Evolutionary conservation across 2,797 vertebrate genomes (phyloP), one percentile per base, ranked within the genome.

Genomic region (Xenentodon cancila): DNA sequence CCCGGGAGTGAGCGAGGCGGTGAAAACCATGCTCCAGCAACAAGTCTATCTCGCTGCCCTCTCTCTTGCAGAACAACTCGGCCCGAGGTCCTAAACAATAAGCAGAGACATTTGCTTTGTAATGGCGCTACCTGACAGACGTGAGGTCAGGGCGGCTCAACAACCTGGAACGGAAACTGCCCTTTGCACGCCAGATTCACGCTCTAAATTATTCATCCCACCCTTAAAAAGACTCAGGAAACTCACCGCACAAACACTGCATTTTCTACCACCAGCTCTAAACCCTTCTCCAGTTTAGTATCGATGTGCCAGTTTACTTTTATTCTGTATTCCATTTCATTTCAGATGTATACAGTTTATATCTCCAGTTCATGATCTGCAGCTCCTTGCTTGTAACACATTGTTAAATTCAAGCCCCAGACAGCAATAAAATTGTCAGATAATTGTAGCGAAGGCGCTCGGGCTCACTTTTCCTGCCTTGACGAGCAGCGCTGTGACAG

Each of bases 141-240:
- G 18, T 9, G 37, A 70, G 63, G 56, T 40, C 1, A 15, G 37
- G 37, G 3, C 37, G 37, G 13, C 37, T 40, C 73, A 73, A 84
- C 84, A 80, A 82, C 75, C 61, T 80, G 71, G 68, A 84, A 65
- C 54, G 0, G 30, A 60, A 76, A 54, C 55, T 1, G 46, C 25
- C 53, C 34, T 58, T 71, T 52, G 45, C 64, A 71, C 69, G 76
- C 78, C 82, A 79, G 71, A 55, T 61, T 40, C 18, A 0, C 47
- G 64, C 69, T 75, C 77, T 76, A 11, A 73, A 77, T 80, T 69
- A 78, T 78, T 73, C 65, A 74, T 46, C 44, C 19, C 42, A 20
- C 44, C 63, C 53, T 0, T 3, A 60, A 74, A 71, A 60, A 40
- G 2, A 3, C 45, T 64, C 69, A 9, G 65, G 30, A 59, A 67